phyloP scores from a whole-genome alignment of 2,888 invertebrate species.

The Drosophila greeni region DNA sequence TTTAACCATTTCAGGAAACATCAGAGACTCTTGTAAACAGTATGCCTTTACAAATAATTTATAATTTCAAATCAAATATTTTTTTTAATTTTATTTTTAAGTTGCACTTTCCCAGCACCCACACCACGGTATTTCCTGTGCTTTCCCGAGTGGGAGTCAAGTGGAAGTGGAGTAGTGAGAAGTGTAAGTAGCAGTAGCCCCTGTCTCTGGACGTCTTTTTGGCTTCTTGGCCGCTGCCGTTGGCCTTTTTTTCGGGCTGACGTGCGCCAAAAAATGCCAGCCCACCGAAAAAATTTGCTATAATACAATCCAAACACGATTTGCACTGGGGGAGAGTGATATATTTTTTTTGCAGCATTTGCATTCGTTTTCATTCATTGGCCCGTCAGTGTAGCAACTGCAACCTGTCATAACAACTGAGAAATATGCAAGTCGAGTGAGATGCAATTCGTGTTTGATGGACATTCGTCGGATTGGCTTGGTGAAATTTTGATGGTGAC shows the following conservation, averaged over 20 bases:
- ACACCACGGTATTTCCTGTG: constrained; percentile 40
- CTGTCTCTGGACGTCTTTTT: constrained; percentile 23
- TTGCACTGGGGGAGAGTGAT: constrained; percentile 27
- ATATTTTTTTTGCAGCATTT: constrained; percentile 21
- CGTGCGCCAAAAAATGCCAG: constrained; percentile 53
- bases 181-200: constrained; percentile 54
- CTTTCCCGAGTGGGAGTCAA: constrained; percentile 38
- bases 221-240: constrained; percentile 30
- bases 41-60: neutral
- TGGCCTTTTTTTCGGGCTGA: constrained; percentile 35
- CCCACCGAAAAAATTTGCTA: constrained; percentile 28
- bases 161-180: constrained; percentile 44
- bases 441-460: constrained; percentile 25
- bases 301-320: constrained; percentile 57
- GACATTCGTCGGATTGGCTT: constrained; percentile 37
- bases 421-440: neutral
- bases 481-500: constrained; percentile 44
- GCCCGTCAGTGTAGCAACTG: constrained; percentile 56
- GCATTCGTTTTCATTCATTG: constrained; percentile 37
- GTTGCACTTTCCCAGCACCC: neutral
- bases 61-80: neutral
- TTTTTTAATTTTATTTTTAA: neutral
- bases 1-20: neutral
- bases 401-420: constrained; percentile 60
- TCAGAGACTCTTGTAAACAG: neutral